Evolutionary conservation across 2,888 invertebrate genomes (phyloP).

Genomic region (Drosophila lutescens): DNA sequence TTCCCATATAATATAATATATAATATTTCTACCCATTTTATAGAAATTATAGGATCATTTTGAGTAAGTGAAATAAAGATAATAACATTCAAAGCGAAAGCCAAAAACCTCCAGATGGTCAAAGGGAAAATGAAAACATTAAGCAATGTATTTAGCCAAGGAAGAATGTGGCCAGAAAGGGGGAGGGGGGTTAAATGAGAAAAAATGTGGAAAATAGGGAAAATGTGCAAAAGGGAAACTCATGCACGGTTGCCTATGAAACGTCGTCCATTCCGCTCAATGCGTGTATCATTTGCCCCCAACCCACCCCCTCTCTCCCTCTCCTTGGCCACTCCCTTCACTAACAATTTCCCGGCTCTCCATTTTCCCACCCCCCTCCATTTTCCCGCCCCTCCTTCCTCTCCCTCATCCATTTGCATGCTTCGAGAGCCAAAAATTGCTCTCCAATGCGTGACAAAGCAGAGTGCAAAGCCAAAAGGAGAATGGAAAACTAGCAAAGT

Average conservation of each 20-base stretch:
- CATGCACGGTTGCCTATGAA: conserved; percentile 31
- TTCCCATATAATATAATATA: no score
- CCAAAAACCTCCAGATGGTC: neutral
- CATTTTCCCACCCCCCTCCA: neutral
- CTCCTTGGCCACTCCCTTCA: neutral
- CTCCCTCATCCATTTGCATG: conserved; percentile 52
- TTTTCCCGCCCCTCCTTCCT: neutral
- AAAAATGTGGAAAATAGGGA: neutral
- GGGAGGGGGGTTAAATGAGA: neutral
- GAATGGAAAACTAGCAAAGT: conserved; percentile 53
- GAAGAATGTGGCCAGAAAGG: conserved; percentile 12
- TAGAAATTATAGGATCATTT: no score
- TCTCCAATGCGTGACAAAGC: conserved; percentile 74
- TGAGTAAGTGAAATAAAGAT: neutral
- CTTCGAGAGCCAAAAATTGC: conserved; percentile 62
- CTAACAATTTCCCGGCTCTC: conserved; percentile 21
- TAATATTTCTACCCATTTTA: no score
- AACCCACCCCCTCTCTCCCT: no score
- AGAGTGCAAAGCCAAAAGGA: conserved; percentile 58
- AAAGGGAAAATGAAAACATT: conserved; percentile 27
- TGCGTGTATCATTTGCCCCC: conserved; percentile 14
- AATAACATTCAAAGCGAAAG: neutral
- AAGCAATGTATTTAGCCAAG: conserved; percentile 31
- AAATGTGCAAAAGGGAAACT: conserved; percentile 14
- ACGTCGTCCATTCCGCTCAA: conserved; percentile 12